Evolutionary conservation across 2,888 invertebrate genomes (phyloP), one percentile per base, ranked within the genome.

Genomic region (Xylophagus ater): DNA sequence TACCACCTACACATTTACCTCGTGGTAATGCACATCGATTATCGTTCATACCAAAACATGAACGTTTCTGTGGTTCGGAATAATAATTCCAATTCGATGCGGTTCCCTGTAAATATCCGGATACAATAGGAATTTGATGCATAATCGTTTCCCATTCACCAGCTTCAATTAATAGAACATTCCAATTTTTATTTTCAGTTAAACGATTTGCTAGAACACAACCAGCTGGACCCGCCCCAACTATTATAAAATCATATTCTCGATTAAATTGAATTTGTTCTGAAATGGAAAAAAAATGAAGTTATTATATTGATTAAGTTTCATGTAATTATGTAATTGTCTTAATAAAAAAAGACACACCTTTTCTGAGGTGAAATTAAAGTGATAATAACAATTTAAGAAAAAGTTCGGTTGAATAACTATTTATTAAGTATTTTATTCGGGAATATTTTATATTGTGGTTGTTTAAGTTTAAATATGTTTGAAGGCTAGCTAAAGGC

Each of bases 151-250:
- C 64, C 4, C 55, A 53, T 5, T 53, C 54, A 1, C 68, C 68
- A 3, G 67, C 67, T 49, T 68, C 68, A 7, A 68, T 48, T 14
- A 68, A 49, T 4, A 66, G 51, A 1, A 68, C 59, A 18, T 56
- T 59, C 62, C 62, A 64, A n/a, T 58, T 43, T 18, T 48, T 47
- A 42, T 51, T 49, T 39, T 58, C 58, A 2, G 54, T 49, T 20
- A 58, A 45, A 18, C 58, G 49, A 43, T 53, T 53, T 3, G 58
- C 58, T 6, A 58, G 32, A 4, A 54, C 55, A 40, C 48, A 51
- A 9, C 84, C 84, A 57, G 86, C 85, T 3, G 86, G 85, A 25
- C 87, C 86, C 1, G 76, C 78, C 4, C 87, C 87, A 4, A 87
- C 74, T 21, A 84, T 67, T 45, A 87, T 81, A 54, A 85, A 86